Percentiles rank a stretch among this genome's conserved stretches.
Evolutionary conservation across 2,113 vertebrate species (phyloP).

Genomic region (Corvus hawaiiensis): DNA sequence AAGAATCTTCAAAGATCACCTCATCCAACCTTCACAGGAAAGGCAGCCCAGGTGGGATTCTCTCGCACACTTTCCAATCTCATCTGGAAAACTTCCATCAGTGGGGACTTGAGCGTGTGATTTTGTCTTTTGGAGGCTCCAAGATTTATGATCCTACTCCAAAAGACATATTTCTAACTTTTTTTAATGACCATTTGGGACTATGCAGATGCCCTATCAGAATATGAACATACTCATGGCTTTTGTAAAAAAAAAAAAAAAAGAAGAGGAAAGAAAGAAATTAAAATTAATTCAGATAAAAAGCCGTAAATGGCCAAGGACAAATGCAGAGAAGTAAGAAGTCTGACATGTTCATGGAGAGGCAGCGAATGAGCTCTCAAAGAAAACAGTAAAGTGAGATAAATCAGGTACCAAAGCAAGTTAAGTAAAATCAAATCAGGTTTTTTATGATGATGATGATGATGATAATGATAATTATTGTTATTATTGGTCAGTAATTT

Average conservation of each 20-base stretch:
- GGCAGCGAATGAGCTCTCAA: not conserved
- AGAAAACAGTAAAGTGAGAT: not conserved
- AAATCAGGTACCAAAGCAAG: not conserved
- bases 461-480: rapidly evolving
- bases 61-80: not conserved
- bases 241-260: not conserved
- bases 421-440: not conserved
- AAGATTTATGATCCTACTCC: not conserved
- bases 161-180: not conserved
- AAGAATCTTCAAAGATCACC: not conserved
- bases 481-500: not conserved
- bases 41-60: not conserved
- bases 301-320: not conserved
- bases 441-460: not conserved
- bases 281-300: not conserved
- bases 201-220: not conserved
- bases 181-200: not conserved
- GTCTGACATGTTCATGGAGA: not conserved
- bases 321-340: not conserved
- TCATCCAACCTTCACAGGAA: rapidly evolving
- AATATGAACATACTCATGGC: not conserved
- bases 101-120: no score
- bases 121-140: not conserved
- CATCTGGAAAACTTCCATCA: not conserved
- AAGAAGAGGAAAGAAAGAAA: not conserved